Evolutionary conservation across 2,797 vertebrate species (phyloP), one percentile per base, ranked within the genome.

Genomic region (Cottoperca gobio): DNA sequence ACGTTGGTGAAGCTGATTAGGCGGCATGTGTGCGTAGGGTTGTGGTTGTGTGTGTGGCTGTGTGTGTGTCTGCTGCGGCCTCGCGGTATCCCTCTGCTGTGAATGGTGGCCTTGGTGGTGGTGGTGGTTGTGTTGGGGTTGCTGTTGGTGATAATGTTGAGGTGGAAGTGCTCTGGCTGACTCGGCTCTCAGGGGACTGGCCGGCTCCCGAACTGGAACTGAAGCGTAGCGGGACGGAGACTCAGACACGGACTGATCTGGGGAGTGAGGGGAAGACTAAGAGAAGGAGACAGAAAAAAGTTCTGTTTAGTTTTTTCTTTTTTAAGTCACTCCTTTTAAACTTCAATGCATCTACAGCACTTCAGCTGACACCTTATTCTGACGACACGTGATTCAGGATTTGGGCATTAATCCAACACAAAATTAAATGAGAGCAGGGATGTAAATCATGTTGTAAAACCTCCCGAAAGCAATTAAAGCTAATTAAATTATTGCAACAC

Each of bases 151-250:
- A 35, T 89, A 81, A 37, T 97, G 92, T 54, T 95, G 95, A 71
- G 94, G 94, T 63, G 93, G 95, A 64, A 83, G 91, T 0, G 81
- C 45, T 77, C 92, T 92, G 69, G 96, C 95, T 0, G 96, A 95
- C 86, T 97, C 97, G 23, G 94, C 94, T 76, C 95, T 96, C 24
- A 90, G 91, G 31, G 96, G 95, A 76, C 96, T 96, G 54, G 94
- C 60, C 0, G 78, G 75, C 53, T 93, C 92, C 54, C 75, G 80
- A 37, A 61, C 64, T 1, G 83, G 71, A 52, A 45, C 45, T 0
- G 88, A 73, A 50, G 62, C 5, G 28, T 72, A 89, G 59, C 59
- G 73, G 28, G 80, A 80, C 0, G 86, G 74, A 59, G 88, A 89
- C 78, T 85, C 84, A 1, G 83, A 74, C 8, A 28, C 26, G 0